Evolutionary conservation across 92 coral and sea anemone species (phyloP).

Genomic region (Phenganax subtilis): DNA sequence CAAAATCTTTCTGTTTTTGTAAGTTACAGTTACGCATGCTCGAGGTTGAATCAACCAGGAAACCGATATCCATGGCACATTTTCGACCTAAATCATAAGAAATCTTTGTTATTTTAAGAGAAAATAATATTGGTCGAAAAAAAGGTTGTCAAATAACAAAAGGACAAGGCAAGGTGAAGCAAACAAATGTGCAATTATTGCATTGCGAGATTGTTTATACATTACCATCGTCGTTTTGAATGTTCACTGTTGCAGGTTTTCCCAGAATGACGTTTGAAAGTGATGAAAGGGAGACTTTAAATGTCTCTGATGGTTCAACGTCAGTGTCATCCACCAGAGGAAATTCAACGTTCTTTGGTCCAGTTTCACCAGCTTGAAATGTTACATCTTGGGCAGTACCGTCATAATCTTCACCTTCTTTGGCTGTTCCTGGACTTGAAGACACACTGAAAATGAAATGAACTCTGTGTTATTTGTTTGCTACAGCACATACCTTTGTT

Average conservation of each 20-base stretch:
- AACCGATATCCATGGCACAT: conserved; percentile 63
- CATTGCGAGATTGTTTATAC: background rate
- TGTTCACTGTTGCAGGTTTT: background rate
- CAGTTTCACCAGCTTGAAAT: conserved; percentile 14
- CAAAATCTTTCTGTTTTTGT: conserved; percentile 58
- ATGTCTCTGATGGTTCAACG: conserved; percentile 16
- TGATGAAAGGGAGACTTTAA: conserved; percentile 9
- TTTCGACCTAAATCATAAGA: background rate
- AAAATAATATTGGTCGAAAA: background rate
- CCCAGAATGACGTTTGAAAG: background rate
- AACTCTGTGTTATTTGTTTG: too few relatives aligned
- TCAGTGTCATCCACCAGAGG: background rate
- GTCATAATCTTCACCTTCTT: background rate
- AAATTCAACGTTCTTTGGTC: conserved; percentile 6
- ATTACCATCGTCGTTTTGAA: conserved; percentile 8
- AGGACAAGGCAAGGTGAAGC: too few relatives aligned
- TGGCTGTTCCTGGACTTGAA: too few relatives aligned
- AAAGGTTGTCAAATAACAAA: too few relatives aligned
- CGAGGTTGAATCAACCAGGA: conserved; percentile 75
- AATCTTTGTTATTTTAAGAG: background rate
- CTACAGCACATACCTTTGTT: too few relatives aligned
- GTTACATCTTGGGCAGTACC: background rate
- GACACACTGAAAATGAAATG: too few relatives aligned
- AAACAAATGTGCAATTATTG: too few relatives aligned
- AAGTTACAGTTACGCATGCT: conserved; percentile 60